Evolutionary conservation across 2,113 vertebrate species (phyloP), one percentile per base, ranked within the genome.

Genomic region (Otocyon megalotis): DNA sequence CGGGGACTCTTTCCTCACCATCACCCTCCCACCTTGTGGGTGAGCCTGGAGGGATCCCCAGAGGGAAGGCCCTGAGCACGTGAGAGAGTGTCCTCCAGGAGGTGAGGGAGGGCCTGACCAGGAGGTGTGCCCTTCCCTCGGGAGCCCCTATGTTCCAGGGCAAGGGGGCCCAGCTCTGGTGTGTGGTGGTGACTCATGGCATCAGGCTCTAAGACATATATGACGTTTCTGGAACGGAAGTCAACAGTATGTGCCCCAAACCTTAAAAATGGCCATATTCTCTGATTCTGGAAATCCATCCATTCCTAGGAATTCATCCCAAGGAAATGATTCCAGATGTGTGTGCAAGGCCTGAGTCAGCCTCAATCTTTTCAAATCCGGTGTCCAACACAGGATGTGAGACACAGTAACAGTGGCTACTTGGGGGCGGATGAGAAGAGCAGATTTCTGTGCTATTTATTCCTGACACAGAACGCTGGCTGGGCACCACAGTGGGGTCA

Each of bases 401-500:
- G 56, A 17, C 15, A 10, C 26, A 30, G 74, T 12, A 58, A 53
- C 30, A 72, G 43, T 16, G 22, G 35, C 7, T 13, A 19, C 16
- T 8, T 4, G 1, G 50, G 37, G 6, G 3, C 12, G 1, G 20
- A 48, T 1, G 62, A 2, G 8, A 20, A 8, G 35, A 69, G 65
- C 17, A 43, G 32, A 53, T n/a, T 26, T 62, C 60, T 9, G 9
- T 26, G 60, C 26, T 65, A 30, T 65, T 65, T 65, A 14, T 65
- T 65, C 62, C 24, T 5, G 62, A 30, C 62, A 65, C 8, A 65
- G 26, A 14, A 28, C 12, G 26, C 62, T 28, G 28, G 63, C 30
- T 67, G 63, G 63, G 63, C 63, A 30, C 63, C 63, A 13, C 30
- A 5, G 63, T 10, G 63, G 28, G 28, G 63, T 4, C 5, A 67